Evolutionary conservation across 2,113 vertebrate species (phyloP), one percentile per base, ranked within the genome.

Genomic region (Rattus norvegicus): DNA sequence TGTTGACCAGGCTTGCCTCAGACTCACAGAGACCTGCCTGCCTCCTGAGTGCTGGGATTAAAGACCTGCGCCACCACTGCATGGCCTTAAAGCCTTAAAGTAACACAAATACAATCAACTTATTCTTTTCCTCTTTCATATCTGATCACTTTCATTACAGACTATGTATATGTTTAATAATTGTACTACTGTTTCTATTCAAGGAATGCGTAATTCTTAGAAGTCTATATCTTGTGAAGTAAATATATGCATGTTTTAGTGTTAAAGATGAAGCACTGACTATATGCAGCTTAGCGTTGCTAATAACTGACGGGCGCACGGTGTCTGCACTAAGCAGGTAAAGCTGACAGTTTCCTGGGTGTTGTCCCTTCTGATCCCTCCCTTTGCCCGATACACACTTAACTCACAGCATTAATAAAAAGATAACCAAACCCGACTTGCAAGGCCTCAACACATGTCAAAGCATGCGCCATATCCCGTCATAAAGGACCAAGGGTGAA

Each of bases 111-210:
- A 88, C 1, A n/a, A 67, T 91, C 28, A 75, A 22, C 83, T 5
- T 19, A 75, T n/a, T 26, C 65, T 63, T 87, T 39, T 22, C 52
- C 61, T 76, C 89, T 91, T 84, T 88, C 26, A 36, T 59, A 22
- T 93, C 93, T 88, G 90, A 61, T 84, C 63, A 79, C 47, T 88
- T 80, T 63, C 54, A 83, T 65, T 36, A n/a, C 63, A 89, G 94
- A 94, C 52, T 90, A 49, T 39, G 59, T 56, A 52, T 19, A 61
- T 13, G 61, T 67, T 87, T 93, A 79, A 87, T 69, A 49, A 61
- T 70, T 79, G 5, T 92, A 28, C 36, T 93, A 54, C 28, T 91
- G 20, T 94, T 76, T 75, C 39, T 86, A 36, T 91, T 7, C 30
- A 83, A 87, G 65, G 92, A 95, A 93, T 88, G 52, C 59, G 79